These are phyloP conservation scores for Globodera rostochiensis DNA, from an alignment of 1,140 invertebrate species.

Conservation along the genomic window DNA sequence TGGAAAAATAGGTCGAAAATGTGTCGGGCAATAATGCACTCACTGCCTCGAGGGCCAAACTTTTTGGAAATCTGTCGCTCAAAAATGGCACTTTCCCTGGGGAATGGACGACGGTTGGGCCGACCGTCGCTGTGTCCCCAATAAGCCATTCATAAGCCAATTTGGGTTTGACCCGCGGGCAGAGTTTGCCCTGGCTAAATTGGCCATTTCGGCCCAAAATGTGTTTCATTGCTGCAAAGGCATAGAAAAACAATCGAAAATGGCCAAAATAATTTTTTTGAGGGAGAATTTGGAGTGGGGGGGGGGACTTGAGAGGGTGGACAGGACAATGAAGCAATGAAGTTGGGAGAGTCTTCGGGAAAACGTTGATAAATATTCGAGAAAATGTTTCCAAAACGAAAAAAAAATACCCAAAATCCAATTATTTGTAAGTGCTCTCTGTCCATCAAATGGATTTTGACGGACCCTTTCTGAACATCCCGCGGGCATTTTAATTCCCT, in stretches of 20 bases:
- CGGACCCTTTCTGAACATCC: no score
- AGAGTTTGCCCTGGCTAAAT: not conserved
- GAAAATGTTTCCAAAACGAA: no score
- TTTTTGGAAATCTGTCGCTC: not conserved
- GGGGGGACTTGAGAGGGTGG: not conserved
- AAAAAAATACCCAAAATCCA: no score
- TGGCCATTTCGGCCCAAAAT: not conserved
- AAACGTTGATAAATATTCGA: no score
- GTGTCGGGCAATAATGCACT: not conserved
- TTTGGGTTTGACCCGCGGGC: constrained; percentile 1
- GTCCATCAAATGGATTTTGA: no score
- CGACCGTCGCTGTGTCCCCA: not conserved
- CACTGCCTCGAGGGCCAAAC: not conserved
- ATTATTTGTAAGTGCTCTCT: no score
- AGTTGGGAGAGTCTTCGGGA: no score
- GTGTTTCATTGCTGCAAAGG: not conserved
- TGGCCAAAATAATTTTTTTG: not conserved
- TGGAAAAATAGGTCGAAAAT: not conserved
- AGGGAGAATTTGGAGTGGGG: not conserved
- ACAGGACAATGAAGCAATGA: not conserved
- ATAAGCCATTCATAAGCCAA: constrained; percentile 14
- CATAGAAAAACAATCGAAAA: not conserved
- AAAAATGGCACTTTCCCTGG: not conserved
- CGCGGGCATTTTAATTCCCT: no score
- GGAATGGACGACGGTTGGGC: constrained; percentile 10